Conservation (phyloP, 2,797 vertebrate species). For the Syngnathus acus region DNA sequence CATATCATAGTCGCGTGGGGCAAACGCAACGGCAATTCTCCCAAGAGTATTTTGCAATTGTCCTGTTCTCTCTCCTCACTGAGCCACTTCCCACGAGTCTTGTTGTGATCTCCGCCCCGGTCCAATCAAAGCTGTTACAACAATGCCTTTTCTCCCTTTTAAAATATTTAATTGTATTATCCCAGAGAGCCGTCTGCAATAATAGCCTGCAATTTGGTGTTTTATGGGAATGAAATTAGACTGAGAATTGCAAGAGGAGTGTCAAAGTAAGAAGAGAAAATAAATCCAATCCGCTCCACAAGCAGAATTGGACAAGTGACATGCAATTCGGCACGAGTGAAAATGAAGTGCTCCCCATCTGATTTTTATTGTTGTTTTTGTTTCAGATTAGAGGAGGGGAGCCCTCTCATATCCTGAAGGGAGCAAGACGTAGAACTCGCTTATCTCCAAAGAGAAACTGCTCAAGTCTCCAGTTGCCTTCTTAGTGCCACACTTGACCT, state of each 20-base stretch:
- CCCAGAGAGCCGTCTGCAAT: slow-evolving; percentile 20
- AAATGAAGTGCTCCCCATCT: not conserved
- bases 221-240: not conserved
- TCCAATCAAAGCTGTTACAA: slow-evolving; percentile 25
- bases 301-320: not conserved
- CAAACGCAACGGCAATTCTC: slow-evolving; percentile 1
- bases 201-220: not conserved
- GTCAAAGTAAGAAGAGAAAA: not conserved
- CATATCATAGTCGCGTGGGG: slow-evolving; percentile 15
- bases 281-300: not conserved
- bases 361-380: slow-evolving; percentile 31
- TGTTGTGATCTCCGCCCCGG: slow-evolving; percentile 8
- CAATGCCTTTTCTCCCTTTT: slow-evolving; percentile 15
- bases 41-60: not conserved
- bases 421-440: slow-evolving; percentile 38
- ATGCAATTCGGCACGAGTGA: not conserved
- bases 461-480: slow-evolving; percentile 28
- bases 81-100: slow-evolving; percentile 9
- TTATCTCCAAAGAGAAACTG: slow-evolving; percentile 37
- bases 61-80: slow-evolving; percentile 4
- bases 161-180: not conserved
- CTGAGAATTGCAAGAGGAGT: not conserved
- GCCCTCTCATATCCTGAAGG: slow-evolving; percentile 49
- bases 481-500: slow-evolving; percentile 29
- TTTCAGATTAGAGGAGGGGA: slow-evolving; percentile 48